Conservation (phyloP, 2,797 vertebrate species). For the Mareca penelope region DNA sequence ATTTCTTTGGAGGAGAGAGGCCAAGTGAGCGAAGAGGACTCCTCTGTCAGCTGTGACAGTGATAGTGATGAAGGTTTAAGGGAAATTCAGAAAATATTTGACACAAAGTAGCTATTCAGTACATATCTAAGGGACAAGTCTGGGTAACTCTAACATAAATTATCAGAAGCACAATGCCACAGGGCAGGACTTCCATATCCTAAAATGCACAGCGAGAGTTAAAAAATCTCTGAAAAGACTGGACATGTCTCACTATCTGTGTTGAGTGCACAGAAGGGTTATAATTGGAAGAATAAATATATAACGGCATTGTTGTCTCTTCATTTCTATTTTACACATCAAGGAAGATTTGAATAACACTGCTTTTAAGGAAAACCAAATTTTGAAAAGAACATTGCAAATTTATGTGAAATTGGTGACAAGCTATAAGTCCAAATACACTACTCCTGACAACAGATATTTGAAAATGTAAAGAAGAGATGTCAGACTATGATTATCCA, state of each 20-base stretch:
- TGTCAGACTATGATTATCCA: background rate
- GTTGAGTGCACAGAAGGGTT: background rate
- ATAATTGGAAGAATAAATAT: background rate
- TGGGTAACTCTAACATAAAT: background rate
- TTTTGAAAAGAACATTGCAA: background rate
- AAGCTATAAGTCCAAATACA: background rate
- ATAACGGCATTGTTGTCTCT: background rate
- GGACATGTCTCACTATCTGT: background rate
- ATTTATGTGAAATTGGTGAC: background rate
- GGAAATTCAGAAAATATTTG: background rate
- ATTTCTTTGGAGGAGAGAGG: background rate
- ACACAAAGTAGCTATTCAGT: background rate
- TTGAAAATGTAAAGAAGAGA: background rate
- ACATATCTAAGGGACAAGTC: background rate
- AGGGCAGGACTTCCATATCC: background rate
- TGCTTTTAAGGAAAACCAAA: background rate
- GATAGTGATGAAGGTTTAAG: fast-evolving
- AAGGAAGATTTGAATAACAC: background rate
- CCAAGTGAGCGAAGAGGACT: background rate
- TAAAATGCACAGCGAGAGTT: background rate
- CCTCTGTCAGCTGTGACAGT: fast-evolving
- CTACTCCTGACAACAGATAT: background rate
- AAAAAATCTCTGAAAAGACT: background rate
- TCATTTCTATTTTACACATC: background rate
- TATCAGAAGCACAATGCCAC: background rate